Evolutionary conservation across 2,888 invertebrate genomes (phyloP).

Genomic region (Ganaspis brasiliensis): DNA sequence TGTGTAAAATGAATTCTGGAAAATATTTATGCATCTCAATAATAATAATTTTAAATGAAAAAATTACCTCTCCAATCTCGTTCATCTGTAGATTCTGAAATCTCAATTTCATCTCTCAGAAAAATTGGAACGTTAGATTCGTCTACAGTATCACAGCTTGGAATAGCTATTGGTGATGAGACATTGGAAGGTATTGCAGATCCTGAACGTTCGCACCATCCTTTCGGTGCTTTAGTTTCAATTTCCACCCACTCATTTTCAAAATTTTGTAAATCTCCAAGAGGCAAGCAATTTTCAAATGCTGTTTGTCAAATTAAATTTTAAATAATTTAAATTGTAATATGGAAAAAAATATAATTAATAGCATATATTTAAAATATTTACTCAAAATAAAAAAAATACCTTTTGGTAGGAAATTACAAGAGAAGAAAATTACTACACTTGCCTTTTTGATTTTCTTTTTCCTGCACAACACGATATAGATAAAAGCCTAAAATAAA

Average conservation of each 20-base stretch:
- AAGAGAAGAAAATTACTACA: not conserved
- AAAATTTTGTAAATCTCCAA: conserved; percentile 90
- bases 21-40: not conserved
- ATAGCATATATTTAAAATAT: too few relatives aligned
- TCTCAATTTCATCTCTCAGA: conserved; percentile 74
- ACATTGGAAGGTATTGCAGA: conserved; percentile 65
- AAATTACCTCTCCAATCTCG: conserved; percentile 70
- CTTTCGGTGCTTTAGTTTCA: conserved; percentile 86
- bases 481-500: conserved; percentile 96
- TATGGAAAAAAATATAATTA: too few relatives aligned
- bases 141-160: conserved; percentile 72
- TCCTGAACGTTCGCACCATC: conserved; percentile 77
- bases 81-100: conserved; percentile 68
- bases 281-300: conserved; percentile 85
- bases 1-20: too few relatives aligned
- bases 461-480: conserved; percentile 90
- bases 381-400: too few relatives aligned
- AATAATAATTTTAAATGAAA: conserved; percentile 31
- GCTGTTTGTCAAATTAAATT: conserved; percentile 64
- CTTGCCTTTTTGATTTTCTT: conserved; percentile 80
- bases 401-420: too few relatives aligned
- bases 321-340: not conserved
- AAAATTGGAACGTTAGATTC: conserved; percentile 76
- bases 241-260: conserved; percentile 97
- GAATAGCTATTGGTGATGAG: conserved; percentile 79